phyloP scores from a whole-genome alignment of 2,113 vertebrate species.

The Galemys pyrenaicus region DNA sequence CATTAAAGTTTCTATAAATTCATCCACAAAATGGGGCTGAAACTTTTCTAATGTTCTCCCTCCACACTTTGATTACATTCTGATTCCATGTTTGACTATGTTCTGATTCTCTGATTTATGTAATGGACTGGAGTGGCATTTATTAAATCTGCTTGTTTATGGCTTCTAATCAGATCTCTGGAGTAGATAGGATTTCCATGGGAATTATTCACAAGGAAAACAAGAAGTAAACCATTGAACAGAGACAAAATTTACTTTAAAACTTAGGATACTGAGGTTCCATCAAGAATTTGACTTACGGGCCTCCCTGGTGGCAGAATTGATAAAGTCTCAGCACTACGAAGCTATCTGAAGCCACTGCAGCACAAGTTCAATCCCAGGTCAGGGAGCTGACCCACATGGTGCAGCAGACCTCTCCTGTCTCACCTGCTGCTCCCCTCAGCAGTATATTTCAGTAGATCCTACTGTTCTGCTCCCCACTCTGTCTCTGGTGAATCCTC shows the following conservation, averaged over 20 bases:
- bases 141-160: not conserved
- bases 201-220: conserved; percentile 9
- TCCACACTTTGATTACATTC: not conserved
- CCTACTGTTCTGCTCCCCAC: no score
- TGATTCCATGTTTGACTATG: no score
- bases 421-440: no score
- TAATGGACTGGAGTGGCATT: not conserved
- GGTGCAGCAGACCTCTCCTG: no score
- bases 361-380: no score
- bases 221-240: not conserved
- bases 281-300: not conserved
- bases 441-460: no score
- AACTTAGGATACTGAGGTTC: not conserved
- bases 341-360: no score
- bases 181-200: not conserved
- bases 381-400: no score
- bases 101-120: not conserved
- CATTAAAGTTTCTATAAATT: not conserved
- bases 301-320: no score
- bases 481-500: no score
- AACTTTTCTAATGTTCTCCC: not conserved
- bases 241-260: not conserved
- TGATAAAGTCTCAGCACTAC: no score
- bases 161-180: not conserved
- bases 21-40: not conserved